A percentile compares a stretch with the other conserved stretches of the same genome.
Conservation (phyloP, 2,113 vertebrate genomes). For the Tyrannus savana region DNA sequence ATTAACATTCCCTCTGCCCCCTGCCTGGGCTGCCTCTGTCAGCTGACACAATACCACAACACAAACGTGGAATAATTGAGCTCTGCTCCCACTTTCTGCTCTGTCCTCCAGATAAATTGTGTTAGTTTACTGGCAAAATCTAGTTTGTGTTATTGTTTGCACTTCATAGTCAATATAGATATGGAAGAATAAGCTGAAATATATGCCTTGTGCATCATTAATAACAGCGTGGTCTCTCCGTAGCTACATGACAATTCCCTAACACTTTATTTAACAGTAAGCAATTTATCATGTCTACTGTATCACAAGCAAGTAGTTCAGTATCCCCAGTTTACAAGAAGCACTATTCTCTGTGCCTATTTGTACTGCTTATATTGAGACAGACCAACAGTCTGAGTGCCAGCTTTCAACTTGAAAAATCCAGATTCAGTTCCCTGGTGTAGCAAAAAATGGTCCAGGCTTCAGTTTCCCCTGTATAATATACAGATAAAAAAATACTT, state of each 20-base stretch:
- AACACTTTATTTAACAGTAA: slow-evolving; percentile 34
- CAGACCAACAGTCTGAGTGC: not conserved
- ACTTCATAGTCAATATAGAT: slow-evolving; percentile 46
- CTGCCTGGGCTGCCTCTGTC: not conserved
- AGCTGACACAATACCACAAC: accelerated
- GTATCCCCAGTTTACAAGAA: slow-evolving; percentile 2
- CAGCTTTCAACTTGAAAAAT: not conserved
- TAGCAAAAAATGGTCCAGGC: not conserved
- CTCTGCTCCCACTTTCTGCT: not conserved
- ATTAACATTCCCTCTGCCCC: not conserved
- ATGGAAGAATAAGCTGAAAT: slow-evolving; percentile 55
- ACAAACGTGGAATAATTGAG: accelerated
- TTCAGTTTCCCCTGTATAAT: not conserved
- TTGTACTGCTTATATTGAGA: not conserved
- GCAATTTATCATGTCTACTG: slow-evolving; percentile 44
- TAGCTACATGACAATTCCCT: slow-evolving; percentile 33
- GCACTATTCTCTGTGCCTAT: not conserved
- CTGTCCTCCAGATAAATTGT: slow-evolving; percentile 40
- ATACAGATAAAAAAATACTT: slow-evolving; percentile 40
- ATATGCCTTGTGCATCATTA: slow-evolving; percentile 34
- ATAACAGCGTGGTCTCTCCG: not conserved
- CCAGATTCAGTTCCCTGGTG: not conserved
- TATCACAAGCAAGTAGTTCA: not conserved
- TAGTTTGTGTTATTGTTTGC: slow-evolving; percentile 48
- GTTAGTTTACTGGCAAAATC: slow-evolving; percentile 52